phyloP scores from a whole-genome alignment of 1,140 invertebrate genomes.

The Drosophila simulans region DNA sequence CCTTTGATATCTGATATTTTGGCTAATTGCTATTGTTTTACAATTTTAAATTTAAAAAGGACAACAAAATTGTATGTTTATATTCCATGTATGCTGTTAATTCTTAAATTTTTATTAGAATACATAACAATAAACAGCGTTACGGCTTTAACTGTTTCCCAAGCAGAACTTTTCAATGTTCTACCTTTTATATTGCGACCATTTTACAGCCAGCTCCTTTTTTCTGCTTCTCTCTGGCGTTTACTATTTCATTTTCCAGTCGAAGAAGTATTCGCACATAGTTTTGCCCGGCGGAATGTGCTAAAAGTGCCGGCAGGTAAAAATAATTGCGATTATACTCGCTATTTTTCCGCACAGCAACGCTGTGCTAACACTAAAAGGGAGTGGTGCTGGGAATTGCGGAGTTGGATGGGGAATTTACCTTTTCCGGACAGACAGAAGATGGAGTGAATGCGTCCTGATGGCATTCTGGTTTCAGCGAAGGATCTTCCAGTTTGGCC shows the following conservation, averaged over 20 bases:
- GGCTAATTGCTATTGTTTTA: no score
- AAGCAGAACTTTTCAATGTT: background rate
- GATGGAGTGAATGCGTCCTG: conserved; percentile 17
- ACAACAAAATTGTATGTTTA: no score
- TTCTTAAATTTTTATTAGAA: background rate
- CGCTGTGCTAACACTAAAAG: conserved; percentile 3
- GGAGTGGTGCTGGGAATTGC: background rate
- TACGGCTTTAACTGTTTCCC: conserved; percentile 6
- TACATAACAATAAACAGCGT: background rate
- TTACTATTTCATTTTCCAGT: conserved; percentile 44
- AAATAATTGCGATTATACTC: conserved; percentile 64
- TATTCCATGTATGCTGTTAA: no score
- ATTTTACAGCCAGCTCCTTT: background rate
- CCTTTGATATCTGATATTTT: background rate
- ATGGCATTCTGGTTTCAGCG: background rate
- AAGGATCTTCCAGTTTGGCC: background rate
- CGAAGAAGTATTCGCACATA: conserved; percentile 59
- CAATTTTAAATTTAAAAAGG: no score
- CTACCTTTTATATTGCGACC: background rate
- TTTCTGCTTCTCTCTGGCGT: background rate
- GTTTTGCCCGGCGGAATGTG: conserved; percentile 33
- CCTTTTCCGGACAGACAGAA: background rate
- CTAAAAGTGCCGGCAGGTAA: conserved; percentile 44
- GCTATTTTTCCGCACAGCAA: conserved; percentile 33
- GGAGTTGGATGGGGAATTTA: background rate